Evolutionary conservation across 92 coral and sea anemone genomes (phyloP).

Genomic region (Phenganax stokvisi): DNA sequence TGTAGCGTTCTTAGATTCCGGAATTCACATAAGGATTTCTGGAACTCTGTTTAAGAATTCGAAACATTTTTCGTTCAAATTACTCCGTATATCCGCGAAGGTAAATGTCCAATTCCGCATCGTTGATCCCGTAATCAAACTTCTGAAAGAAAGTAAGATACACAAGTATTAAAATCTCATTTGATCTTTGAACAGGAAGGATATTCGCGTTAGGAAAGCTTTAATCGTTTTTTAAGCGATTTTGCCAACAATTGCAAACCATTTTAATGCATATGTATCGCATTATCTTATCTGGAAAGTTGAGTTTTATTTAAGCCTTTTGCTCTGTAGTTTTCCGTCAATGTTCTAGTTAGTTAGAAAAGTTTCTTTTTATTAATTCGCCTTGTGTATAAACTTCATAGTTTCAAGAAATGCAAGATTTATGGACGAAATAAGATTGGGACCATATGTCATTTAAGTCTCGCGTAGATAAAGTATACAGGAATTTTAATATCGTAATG

Average conservation of each 20-base stretch:
- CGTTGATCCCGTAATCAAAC: conserved; percentile 74
- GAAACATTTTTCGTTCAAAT: neutral
- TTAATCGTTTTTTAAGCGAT: conserved; percentile 1
- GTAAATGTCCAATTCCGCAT: conserved; percentile 82
- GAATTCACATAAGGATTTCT: neutral
- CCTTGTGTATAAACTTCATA: too few relatives aligned
- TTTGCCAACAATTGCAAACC: neutral
- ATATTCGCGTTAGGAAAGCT: neutral
- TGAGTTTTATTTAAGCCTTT: neutral
- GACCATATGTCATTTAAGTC: too few relatives aligned
- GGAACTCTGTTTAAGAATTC: neutral
- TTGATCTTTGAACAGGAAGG: conserved; percentile 17
- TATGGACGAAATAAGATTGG: too few relatives aligned
- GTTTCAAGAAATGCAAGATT: too few relatives aligned
- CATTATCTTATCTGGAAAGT: neutral
- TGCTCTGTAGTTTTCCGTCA: too few relatives aligned
- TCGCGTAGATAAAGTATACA: too few relatives aligned
- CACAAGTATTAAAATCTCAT: conserved; percentile 7
- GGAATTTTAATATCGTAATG: too few relatives aligned
- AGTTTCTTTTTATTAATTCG: too few relatives aligned
- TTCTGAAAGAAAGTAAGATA: conserved; percentile 12
- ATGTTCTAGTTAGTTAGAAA: too few relatives aligned
- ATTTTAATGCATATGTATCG: neutral
- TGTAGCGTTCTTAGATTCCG: neutral
- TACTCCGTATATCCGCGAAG: conserved; percentile 57